Percentiles rank a stretch among this genome's conserved stretches.
Conservation (phyloP, 2,797 vertebrate genomes). For the Gephyroberyx darwinii region DNA sequence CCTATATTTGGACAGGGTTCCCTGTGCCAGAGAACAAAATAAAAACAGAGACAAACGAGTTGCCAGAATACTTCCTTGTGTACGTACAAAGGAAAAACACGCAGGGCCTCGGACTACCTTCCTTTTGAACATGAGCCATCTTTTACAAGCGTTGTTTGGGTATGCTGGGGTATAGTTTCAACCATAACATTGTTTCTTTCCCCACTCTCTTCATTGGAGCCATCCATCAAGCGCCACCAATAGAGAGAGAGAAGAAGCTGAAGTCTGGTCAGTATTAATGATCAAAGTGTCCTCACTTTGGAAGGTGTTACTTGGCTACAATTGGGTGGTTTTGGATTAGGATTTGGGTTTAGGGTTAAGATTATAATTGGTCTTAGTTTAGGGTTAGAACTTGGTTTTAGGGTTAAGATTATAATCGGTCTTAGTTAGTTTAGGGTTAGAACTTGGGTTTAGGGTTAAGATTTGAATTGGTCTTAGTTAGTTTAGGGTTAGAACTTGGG, state of each 20-base stretch:
- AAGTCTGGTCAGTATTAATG: not conserved
- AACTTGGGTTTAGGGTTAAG: no score
- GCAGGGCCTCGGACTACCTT: constrained; percentile 2
- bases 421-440: no score
- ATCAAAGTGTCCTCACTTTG: no score
- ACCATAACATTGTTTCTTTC: not conserved
- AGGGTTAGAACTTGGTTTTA: no score
- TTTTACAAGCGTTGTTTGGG: constrained; percentile 10
- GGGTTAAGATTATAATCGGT: no score
- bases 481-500: no score
- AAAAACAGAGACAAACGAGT: constrained; percentile 10
- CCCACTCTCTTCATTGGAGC: not conserved
- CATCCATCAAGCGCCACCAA: not conserved
- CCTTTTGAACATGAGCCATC: constrained; percentile 12
- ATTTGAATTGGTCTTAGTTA: no score
- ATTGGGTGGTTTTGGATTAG: no score
- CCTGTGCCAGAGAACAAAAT: constrained; percentile 19
- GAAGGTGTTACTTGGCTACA: no score
- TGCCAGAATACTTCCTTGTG: constrained; percentile 8
- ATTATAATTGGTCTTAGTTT: no score
- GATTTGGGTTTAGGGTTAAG: no score
- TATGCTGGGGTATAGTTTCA: constrained; percentile 9
- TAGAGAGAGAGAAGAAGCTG: not conserved
- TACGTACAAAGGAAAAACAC: constrained; percentile 10
- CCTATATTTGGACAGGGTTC: constrained; percentile 25